A percentile compares a stretch with the other conserved stretches of the same genome.
These are phyloP conservation scores for Tiphia femorata DNA, from an alignment of 2,888 invertebrate genomes.

Conservation along the genomic window DNA sequence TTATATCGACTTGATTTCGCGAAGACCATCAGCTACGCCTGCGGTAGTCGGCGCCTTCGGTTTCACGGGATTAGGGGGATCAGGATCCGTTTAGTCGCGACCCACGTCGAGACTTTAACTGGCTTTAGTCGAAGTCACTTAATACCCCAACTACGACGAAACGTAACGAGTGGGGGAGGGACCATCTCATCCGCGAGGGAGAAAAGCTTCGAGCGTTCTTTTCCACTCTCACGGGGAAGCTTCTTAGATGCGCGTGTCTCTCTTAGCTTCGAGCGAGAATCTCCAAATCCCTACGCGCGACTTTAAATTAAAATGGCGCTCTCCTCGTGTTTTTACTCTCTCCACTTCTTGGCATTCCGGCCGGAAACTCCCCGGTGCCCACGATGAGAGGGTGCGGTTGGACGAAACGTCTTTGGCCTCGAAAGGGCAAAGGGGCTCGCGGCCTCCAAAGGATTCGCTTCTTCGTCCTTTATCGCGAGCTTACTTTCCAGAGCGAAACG, in stretches of 20 bases:
- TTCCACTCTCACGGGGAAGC: neutral
- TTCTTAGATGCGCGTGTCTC: too few relatives aligned
- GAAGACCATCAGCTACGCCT: neutral
- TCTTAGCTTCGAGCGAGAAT: too few relatives aligned
- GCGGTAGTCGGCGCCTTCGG: constrained; percentile 25
- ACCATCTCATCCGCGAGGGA: constrained; percentile 1
- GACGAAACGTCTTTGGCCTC: too few relatives aligned
- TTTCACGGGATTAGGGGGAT: constrained; percentile 46
- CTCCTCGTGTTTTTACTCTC: constrained; percentile 22
- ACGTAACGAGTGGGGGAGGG: constrained; percentile 41
- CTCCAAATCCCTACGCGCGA: constrained; percentile 51
- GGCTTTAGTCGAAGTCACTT: constrained; percentile 47
- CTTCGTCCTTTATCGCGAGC: too few relatives aligned
- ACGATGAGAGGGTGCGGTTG: constrained; percentile 9
- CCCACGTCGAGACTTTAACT: constrained; percentile 47
- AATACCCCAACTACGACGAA: constrained; percentile 42
- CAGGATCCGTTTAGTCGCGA: constrained; percentile 44
- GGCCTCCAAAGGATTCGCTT: too few relatives aligned
- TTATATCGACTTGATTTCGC: neutral
- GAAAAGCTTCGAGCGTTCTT: neutral
- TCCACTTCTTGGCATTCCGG: too few relatives aligned
- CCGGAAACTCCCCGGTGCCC: too few relatives aligned
- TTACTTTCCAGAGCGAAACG: too few relatives aligned
- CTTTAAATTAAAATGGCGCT: constrained; percentile 54
- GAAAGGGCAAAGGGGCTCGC: too few relatives aligned